A percentile compares a stretch with the other conserved stretches of the same genome.
phyloP scores from a whole-genome alignment of 2,113 vertebrate genomes.

The Osmerus mordax region DNA sequence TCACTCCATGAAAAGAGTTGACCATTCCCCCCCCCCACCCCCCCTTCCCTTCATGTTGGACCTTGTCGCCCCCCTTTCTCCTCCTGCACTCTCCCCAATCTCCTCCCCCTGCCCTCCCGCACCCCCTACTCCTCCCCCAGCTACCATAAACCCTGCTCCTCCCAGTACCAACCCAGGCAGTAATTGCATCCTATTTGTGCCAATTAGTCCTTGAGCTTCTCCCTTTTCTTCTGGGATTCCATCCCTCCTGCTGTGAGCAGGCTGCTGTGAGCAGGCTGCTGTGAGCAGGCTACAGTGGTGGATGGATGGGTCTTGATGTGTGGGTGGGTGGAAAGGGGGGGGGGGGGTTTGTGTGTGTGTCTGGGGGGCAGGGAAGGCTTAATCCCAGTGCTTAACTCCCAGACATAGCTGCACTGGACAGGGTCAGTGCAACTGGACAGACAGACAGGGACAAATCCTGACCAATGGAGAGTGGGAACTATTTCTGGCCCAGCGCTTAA shows the following conservation, averaged over 20 bases:
- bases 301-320: slow-evolving; percentile 46
- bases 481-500: slow-evolving; percentile 69
- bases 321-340: slow-evolving; percentile 28
- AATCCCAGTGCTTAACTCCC: slow-evolving; percentile 64
- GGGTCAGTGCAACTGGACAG: slow-evolving; percentile 64
- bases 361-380: slow-evolving; percentile 47
- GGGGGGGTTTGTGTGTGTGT: slow-evolving; percentile 15
- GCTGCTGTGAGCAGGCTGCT: slow-evolving; percentile 57
- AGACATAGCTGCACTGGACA: slow-evolving; percentile 55
- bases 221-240: slow-evolving; percentile 64
- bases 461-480: slow-evolving; percentile 46
- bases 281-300: slow-evolving; percentile 41
- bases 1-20: slow-evolving; percentile 51
- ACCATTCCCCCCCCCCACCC: slow-evolving; percentile 46
- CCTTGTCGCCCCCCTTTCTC: not conserved
- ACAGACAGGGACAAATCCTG: slow-evolving; percentile 50
- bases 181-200: slow-evolving; percentile 76
- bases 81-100: not conserved
- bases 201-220: slow-evolving; percentile 70
- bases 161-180: slow-evolving; percentile 60
- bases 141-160: slow-evolving; percentile 57
- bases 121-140: slow-evolving; percentile 53
- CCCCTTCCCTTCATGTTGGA: slow-evolving; percentile 28
- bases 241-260: slow-evolving; percentile 61
- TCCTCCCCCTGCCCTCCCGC: slow-evolving; percentile 17